Evolutionary conservation across 2,113 vertebrate genomes (phyloP), one percentile per base, ranked within the genome.

Genomic region (Phalacrocorax carbo): DNA sequence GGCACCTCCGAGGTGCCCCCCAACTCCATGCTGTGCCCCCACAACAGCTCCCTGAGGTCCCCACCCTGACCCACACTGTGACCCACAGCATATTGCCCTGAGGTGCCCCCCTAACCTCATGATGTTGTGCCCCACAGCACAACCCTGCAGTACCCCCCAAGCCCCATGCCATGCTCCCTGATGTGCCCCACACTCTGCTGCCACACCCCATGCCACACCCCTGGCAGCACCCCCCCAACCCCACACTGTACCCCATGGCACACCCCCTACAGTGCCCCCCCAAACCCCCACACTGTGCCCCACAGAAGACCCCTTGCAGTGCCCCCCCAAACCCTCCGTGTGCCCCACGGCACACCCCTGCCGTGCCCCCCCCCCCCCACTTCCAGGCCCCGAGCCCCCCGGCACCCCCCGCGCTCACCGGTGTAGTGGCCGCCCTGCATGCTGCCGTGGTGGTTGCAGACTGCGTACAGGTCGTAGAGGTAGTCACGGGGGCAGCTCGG

Each of bases 371-470:
- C 57, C 32, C 32, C 11, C 26, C 18, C 32, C 1, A 26, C 55
- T 15, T 17, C 46, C 19, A 11, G 14, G 6, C 19, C 58, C 26
- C 2, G 10, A 9, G 13, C 1, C 19, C 15, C 30, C 25, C 20
- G 6, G 4, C 15, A 2, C 11, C 7, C 17, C 11, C 12, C 11
- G 2, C 7, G 13, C 98, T 98, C 94, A 99, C 99, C 99, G 86
- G 99, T 99, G 98, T 99, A 99, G 96, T 99, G 99, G 44, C 99
- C 99, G 4, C 99, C 99, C 73, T 99, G 99, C 98, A 99, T 98
- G 85, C 99, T 99, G 94, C 99, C 99, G 1, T 99, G 99, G 97
- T 99, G 99, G 97, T 99, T 99, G 97, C 99, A 99, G 96, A 99
- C 99, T 0, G 99, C 99, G 0, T 99, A 99, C 85, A 99, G 97